These are phyloP conservation scores for Champsocephalus gunnari DNA, from an alignment of 2,797 vertebrate species.

Conservation along the genomic window DNA sequence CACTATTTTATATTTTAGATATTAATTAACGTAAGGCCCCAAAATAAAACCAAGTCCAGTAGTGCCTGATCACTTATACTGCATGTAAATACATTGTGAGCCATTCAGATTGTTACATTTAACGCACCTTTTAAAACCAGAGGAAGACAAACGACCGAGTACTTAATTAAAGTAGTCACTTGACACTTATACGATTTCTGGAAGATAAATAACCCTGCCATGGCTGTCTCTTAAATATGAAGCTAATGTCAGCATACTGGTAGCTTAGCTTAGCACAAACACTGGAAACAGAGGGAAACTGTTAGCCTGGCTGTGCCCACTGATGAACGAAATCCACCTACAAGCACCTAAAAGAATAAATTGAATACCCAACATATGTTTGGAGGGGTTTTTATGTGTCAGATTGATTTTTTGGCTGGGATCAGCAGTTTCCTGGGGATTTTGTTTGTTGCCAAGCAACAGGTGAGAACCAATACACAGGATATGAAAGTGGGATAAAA, in stretches of 20 bases:
- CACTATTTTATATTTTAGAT: neutral
- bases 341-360: neutral
- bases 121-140: neutral
- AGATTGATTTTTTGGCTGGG: neutral
- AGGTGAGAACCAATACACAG: constrained; percentile 20
- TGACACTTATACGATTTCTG: no score
- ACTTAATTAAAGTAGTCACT: no score
- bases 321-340: no score
- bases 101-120: neutral
- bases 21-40: neutral
- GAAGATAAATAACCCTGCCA: neutral
- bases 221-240: neutral
- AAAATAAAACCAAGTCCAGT: neutral
- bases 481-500: neutral
- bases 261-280: neutral
- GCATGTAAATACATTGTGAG: neutral
- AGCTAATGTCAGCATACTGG: neutral
- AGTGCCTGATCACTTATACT: neutral
- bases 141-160: no score
- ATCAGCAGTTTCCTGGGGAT: constrained; percentile 9
- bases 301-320: no score
- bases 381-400: neutral
- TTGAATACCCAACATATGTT: neutral
- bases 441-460: neutral
- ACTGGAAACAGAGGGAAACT: neutral